Base-by-base conservation (phyloP, 1,140 invertebrate genomes). In the Solenopsis fugax region DNA sequence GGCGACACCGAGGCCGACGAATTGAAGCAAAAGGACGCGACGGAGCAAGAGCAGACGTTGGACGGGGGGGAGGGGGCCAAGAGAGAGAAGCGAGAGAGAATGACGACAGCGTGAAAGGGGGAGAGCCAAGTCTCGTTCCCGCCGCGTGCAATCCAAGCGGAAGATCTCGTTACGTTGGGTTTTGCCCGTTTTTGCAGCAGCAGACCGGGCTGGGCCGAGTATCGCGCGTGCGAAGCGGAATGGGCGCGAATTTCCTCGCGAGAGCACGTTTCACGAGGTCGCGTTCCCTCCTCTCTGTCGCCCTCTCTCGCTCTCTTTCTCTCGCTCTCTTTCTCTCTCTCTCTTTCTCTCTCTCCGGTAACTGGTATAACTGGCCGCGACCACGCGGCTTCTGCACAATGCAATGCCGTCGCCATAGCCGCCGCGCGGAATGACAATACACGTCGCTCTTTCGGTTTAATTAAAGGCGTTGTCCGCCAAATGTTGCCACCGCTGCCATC, bases 381-480 rank as follows among this genome's bases (percentile, higher is more conserved):
- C 37, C 75, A 29, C 62, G 78, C 60, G 65, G 71, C 56, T 50
- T 24, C 37, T 48, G 41, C 41, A 62, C 87, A 72, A 82, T 69
- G n/a, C 76, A 29, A 21, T 29, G 52, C 24, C 37, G n/a, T 21
- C 69, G 48, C 64, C 37, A 41, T 34, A 58, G 34, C 45, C 50
- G 73, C 54, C 72, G 67, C 75, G 60, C 52, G 62, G 88, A 92
- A 92, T 93, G 91, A 93, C 92, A 93, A 91, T 91, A 90, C 92
- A 88, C 87, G 86, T 88, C 90, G 84, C 88, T 91, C 91, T 92
- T 91, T 92, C 80, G 85, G 89, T 92, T 92, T 93, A 92, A 92
- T 92, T 92, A 92, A 92, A 91, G 91, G 89, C 90, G 65, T 81
- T 82, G 77, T 91, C 86, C 82, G 87, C 73, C 89, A 69, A 90